These are phyloP conservation scores for Dinothrombium tinctorium DNA, from an alignment of 1,140 invertebrate species.

Conservation along the genomic window DNA sequence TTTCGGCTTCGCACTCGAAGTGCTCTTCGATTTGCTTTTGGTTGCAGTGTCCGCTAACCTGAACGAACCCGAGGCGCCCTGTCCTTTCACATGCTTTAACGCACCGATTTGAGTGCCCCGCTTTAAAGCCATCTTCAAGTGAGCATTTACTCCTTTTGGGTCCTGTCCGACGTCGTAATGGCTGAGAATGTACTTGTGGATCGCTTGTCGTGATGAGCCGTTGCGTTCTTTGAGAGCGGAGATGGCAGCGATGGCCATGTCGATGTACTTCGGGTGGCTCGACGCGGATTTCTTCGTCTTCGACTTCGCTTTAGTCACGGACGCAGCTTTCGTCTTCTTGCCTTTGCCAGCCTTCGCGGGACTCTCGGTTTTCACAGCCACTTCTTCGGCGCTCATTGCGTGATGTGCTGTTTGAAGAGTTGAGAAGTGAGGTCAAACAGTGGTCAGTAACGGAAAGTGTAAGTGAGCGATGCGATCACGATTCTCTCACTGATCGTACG, in stretches of 20 bases:
- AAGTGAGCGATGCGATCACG: no score
- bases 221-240: slow-evolving; percentile 17
- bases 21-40: slow-evolving; percentile 12
- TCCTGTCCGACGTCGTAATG: slow-evolving; percentile 18
- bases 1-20: slow-evolving; percentile 7
- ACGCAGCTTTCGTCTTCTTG: slow-evolving; percentile 9
- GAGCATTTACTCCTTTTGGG: slow-evolving; percentile 13
- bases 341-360: slow-evolving; percentile 4
- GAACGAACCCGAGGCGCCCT: slow-evolving; percentile 17
- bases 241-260: slow-evolving; percentile 18
- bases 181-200: slow-evolving; percentile 18
- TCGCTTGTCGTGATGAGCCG: slow-evolving; percentile 18
- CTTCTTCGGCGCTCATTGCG: slow-evolving; percentile 1
- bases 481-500: no score
- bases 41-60: slow-evolving; percentile 13
- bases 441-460: no score
- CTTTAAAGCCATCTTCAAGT: slow-evolving; percentile 16
- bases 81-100: slow-evolving; percentile 17
- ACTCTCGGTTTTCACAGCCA: slow-evolving; percentile 1
- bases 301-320: slow-evolving; percentile 6
- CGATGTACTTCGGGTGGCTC: slow-evolving; percentile 17
- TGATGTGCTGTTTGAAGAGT: no score
- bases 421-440: no score
- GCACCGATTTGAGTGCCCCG: slow-evolving; percentile 13
- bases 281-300: slow-evolving; percentile 29